Conservation (phyloP, 1,140 invertebrate species). For the Camponotus floridanus region DNA sequence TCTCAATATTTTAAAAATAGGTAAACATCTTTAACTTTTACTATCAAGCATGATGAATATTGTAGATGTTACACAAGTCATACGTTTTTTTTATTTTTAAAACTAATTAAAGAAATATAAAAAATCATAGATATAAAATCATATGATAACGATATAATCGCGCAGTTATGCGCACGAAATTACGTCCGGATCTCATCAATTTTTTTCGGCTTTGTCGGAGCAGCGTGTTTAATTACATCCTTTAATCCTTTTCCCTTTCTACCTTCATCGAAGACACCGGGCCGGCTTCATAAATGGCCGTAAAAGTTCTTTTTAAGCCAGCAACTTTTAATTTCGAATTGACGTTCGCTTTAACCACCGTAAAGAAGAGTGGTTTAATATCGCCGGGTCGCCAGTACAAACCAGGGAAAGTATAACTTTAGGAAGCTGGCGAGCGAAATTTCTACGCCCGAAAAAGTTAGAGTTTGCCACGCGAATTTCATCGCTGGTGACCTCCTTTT, state of each 20-base stretch:
- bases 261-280: neutral
- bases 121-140: neutral
- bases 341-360: constrained; percentile 62
- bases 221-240: constrained; percentile 37
- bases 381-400: constrained; percentile 39
- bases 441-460: constrained; percentile 60
- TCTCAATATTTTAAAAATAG: too few species aligned
- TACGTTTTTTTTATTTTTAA: neutral
- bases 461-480: constrained; percentile 53
- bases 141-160: neutral
- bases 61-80: neutral
- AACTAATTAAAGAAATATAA: neutral
- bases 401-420: constrained; percentile 54
- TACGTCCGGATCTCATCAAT: neutral
- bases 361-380: constrained; percentile 68
- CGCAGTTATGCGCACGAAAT: constrained; percentile 8
- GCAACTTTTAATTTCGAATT: constrained; percentile 74
- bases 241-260: too few species aligned
- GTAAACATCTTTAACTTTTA: neutral
- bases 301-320: constrained; percentile 61
- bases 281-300: constrained; percentile 64
- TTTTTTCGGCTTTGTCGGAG: constrained; percentile 12
- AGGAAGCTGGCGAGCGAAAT: constrained; percentile 63
- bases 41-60: neutral
- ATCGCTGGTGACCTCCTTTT: constrained; percentile 9